phyloP scores from a whole-genome alignment of 2,797 vertebrate genomes.

The Ctenosaura bakeri region DNA sequence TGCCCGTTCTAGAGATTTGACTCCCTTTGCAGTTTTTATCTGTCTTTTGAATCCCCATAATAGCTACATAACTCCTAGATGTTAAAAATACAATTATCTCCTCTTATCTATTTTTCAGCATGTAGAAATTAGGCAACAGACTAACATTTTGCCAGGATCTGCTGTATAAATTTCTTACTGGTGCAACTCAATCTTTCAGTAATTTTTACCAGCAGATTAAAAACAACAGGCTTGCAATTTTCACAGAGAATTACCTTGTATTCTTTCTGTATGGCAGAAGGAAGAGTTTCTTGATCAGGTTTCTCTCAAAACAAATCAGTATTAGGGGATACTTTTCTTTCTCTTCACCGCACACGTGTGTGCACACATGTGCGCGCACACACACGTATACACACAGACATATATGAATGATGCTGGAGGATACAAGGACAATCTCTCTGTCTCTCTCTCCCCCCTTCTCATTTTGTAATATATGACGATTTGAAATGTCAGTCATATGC shows the following conservation, averaged over 20 bases:
- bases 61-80: not conserved
- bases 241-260: not conserved
- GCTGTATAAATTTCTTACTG: not conserved
- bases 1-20: not conserved
- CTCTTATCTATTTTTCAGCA: constrained; percentile 2
- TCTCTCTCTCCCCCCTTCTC: no score
- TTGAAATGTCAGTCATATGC: not conserved
- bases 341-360: not conserved
- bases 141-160: not conserved
- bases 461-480: not conserved
- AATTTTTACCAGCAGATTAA: not conserved
- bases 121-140: not conserved
- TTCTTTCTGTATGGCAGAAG: not conserved
- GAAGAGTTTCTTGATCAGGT: not conserved
- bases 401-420: no score
- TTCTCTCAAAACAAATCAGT: not conserved
- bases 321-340: constrained; percentile 3
- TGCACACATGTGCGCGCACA: no score
- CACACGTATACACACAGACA: no score
- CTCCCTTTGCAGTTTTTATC: not conserved
- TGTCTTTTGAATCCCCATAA: not conserved
- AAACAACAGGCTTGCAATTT: not conserved
- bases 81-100: constrained; percentile 1
- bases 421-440: not conserved
- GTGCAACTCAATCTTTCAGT: not conserved